Conservation (phyloP, 2,113 vertebrate genomes). For the Elephas maximus region DNA sequence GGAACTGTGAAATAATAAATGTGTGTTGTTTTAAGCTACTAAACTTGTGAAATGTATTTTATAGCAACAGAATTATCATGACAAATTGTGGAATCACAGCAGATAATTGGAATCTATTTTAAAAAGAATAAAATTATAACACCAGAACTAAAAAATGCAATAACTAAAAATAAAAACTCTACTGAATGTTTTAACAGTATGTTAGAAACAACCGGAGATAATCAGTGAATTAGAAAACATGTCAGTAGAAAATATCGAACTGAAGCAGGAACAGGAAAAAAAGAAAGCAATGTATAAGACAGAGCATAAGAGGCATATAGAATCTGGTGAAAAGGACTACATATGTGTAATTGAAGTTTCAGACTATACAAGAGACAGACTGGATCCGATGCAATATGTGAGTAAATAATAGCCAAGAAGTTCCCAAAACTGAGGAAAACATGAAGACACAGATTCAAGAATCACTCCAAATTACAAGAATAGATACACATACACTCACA, state of each 20-base stretch:
- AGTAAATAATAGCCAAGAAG: background rate
- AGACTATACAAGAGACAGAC: background rate
- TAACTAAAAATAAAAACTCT: constrained; percentile 11
- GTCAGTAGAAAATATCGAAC: background rate
- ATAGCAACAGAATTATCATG: background rate
- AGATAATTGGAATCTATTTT: background rate
- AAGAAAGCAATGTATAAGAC: background rate
- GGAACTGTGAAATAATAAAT: background rate
- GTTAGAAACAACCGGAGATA: background rate
- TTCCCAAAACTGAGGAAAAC: background rate
- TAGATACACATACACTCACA: background rate
- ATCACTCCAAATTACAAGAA: background rate
- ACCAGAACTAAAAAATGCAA: background rate
- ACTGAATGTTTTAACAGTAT: background rate
- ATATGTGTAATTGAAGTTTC: background rate
- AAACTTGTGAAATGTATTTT: background rate
- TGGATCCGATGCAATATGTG: background rate
- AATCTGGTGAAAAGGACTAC: background rate
- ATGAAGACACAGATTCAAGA: background rate
- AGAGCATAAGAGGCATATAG: background rate
- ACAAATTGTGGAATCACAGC: background rate
- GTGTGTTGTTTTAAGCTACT: background rate
- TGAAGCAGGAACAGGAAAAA: background rate
- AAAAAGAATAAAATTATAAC: background rate
- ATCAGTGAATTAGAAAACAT: background rate